Percentiles rank a stretch among this genome's conserved stretches.
phyloP scores from a whole-genome alignment of 1,140 invertebrate species.

The Drosophila elegans region DNA sequence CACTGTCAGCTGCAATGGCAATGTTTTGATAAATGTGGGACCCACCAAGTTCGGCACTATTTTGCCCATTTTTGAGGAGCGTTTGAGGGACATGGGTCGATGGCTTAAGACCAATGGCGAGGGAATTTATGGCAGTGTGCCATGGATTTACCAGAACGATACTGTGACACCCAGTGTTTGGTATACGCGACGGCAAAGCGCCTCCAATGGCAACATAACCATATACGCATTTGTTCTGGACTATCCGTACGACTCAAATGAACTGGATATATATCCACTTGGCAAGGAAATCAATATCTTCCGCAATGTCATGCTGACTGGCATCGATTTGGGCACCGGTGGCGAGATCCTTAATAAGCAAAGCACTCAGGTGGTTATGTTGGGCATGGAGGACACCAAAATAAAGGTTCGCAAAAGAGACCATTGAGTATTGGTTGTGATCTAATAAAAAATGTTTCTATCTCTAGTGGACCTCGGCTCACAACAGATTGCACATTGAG shows the following conservation, averaged over 20 bases:
- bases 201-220: conserved; percentile 8
- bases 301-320: conserved; percentile 52
- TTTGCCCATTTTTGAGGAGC: conserved; percentile 94
- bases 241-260: conserved; percentile 81
- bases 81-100: conserved; percentile 89
- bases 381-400: conserved; percentile 66
- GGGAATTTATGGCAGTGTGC: conserved; percentile 93
- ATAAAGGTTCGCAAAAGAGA: conserved; percentile 42
- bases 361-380: conserved; percentile 48
- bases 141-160: conserved; percentile 94
- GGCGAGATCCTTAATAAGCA: conserved; percentile 30
- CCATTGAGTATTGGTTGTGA: not conserved
- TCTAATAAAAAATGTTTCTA: not conserved
- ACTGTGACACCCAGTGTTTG: conserved; percentile 89
- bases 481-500: conserved; percentile 56
- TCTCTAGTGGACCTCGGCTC: conserved; percentile 60
- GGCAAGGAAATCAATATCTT: conserved; percentile 52
- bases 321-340: conserved; percentile 43
- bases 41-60: conserved; percentile 96
- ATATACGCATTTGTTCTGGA: conserved; percentile 79
- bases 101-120: conserved; percentile 94
- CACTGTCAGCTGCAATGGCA: conserved; percentile 95
- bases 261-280: conserved; percentile 69
- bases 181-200: conserved; percentile 88
- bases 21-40: conserved; percentile 95